A percentile compares a stretch with the other conserved stretches of the same genome.
phyloP scores from a whole-genome alignment of 1,140 invertebrate species.

The Cotesia glomerata region DNA sequence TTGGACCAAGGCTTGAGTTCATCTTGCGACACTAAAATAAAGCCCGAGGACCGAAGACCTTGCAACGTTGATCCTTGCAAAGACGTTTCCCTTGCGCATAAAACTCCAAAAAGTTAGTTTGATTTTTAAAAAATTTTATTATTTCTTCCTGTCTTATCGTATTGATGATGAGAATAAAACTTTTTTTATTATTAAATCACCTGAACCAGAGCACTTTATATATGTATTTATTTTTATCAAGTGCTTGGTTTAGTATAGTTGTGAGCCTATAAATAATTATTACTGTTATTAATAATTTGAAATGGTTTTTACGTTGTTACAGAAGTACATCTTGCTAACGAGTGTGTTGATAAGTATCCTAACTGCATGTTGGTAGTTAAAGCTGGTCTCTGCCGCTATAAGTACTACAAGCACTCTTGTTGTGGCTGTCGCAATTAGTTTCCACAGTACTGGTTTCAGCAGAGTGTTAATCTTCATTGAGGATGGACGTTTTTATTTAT shows the following conservation, averaged over 20 bases:
- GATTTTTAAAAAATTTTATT: too few species aligned
- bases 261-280: not conserved
- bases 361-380: conserved; percentile 81
- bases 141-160: not conserved
- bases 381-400: conserved; percentile 79
- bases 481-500: not conserved
- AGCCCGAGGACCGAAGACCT: conserved; percentile 36
- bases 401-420: conserved; percentile 82
- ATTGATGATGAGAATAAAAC: not conserved
- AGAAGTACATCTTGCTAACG: conserved; percentile 43
- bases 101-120: conserved; percentile 48
- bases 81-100: conserved; percentile 17
- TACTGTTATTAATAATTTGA: conserved; percentile 9
- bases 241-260: too few species aligned
- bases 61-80: conserved; percentile 50
- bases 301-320: conserved; percentile 32
- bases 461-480: not conserved
- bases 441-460: not conserved
- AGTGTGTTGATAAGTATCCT: conserved; percentile 76
- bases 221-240: not conserved
- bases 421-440: conserved; percentile 67
- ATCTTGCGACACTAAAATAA: conserved; percentile 38
- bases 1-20: conserved; percentile 31
- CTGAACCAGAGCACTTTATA: too few species aligned
- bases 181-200: not conserved